phyloP scores from a whole-genome alignment of 2,888 invertebrate species.

The Chesias legatella region DNA sequence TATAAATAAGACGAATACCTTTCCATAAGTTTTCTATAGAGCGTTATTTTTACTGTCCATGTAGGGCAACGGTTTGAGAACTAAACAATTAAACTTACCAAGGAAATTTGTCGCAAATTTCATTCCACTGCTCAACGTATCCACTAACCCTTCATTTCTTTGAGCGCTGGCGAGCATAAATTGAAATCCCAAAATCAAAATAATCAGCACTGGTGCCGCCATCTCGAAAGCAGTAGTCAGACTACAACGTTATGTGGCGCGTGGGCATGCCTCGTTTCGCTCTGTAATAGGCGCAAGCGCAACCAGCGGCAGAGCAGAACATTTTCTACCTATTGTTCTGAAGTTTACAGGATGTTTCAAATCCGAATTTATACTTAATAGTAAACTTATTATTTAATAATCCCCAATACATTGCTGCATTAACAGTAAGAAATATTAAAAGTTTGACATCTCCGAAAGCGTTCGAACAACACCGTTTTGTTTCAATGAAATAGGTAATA shows the following conservation, averaged over 20 bases:
- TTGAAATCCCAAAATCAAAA: slow-evolving; percentile 41
- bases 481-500: slow-evolving; percentile 11
- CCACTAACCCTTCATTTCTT: slow-evolving; percentile 55
- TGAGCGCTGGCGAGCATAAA: slow-evolving; percentile 41
- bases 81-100: slow-evolving; percentile 45
- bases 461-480: no score
- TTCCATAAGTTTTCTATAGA: no score
- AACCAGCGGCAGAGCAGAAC: slow-evolving; percentile 59
- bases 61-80: no score
- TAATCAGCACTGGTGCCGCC: slow-evolving; percentile 52
- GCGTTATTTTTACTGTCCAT: no score
- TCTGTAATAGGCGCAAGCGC: slow-evolving; percentile 56
- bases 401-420: no score
- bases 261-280: slow-evolving; percentile 53
- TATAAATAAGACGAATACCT: no score
- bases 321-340: slow-evolving; percentile 43
- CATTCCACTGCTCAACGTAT: slow-evolving; percentile 62
- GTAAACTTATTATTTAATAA: not conserved
- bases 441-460: no score
- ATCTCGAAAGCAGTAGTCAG: slow-evolving; percentile 49
- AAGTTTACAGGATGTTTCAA: slow-evolving; percentile 45
- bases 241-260: slow-evolving; percentile 45
- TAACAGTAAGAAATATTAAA: no score
- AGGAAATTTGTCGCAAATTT: slow-evolving; percentile 68
- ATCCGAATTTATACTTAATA: not conserved